Evolutionary conservation across 2,113 vertebrate species (phyloP), one percentile per base, ranked within the genome.

Genomic region (Nicator chloris): DNA sequence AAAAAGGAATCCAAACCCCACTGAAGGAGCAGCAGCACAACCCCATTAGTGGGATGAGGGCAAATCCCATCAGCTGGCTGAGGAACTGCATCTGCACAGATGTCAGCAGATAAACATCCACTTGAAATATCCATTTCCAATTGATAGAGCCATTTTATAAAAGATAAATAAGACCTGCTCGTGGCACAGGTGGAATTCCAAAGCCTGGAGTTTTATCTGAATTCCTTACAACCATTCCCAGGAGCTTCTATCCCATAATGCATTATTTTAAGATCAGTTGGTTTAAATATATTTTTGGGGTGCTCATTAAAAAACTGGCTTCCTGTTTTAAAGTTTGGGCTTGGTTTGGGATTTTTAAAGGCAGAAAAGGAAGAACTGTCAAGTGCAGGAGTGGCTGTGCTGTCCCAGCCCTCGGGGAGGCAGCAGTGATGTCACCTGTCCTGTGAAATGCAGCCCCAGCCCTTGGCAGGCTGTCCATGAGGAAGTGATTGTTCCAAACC

Each of bases 401-500:
- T 33, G 61, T 2, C 11, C 22, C 70, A 54, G 22, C 65, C 84
- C 78, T 84, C 10, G 21, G 49, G 12, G 3, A 5, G 68, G 56
- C 86, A 72, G 64, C 50, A 68, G 4, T 44, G 81, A 51, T 59
- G 72, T 59, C 72, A 37, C n/a, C 72, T 92, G 79, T 6, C 11
- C 76, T 23, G 61, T 0, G 72, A 13, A 17, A 35, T 1, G 54
- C 82, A 22, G 77, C 14, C 20, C n/a, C 1, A 18, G 57, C 37
- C 80, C 82, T 40, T n/a, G 94, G 95, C 95, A 95, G 71, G 64
- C 65, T 6, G 8, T 10, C 68, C 7, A 42, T 0, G 19, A 94
- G 96, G 96, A 96, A 88, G 70, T 33, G 91, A 77, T 26, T 88
- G 86, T 57, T 79, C 54, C 69, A 3, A 72, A 27, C 1, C 37